Percentiles rank a stretch among this genome's conserved stretches.
Evolutionary conservation across 2,797 vertebrate species (phyloP).

Genomic region (Pogoniulus pusillus): DNA sequence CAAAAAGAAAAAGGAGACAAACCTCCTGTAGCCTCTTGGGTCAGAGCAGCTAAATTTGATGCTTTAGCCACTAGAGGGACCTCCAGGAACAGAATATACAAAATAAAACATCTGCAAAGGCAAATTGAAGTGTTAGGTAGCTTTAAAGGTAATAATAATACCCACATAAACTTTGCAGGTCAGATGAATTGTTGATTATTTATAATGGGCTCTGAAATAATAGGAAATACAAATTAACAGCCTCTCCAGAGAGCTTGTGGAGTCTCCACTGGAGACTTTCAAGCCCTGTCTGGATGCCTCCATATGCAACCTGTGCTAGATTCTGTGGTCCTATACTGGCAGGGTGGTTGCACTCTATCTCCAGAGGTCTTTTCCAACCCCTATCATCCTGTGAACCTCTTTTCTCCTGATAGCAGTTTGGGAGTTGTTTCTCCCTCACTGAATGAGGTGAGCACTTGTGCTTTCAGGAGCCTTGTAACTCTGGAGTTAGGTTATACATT

Average conservation of each 20-base stretch:
- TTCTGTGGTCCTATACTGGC: too few species aligned
- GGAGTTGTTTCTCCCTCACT: not conserved
- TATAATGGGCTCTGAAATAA: not conserved
- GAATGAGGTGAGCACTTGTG: too few species aligned
- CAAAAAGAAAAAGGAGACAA: not conserved
- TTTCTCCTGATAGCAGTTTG: not conserved
- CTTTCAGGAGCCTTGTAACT: not conserved
- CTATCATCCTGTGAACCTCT: not conserved
- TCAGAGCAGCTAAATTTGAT: not conserved
- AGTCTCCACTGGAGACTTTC: too few species aligned
- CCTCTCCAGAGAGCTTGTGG: too few species aligned
- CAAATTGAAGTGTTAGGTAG: not conserved
- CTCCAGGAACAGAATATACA: conserved; percentile 35
- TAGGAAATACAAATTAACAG: not conserved
- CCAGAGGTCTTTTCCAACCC: too few species aligned
- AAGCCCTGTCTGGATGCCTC: too few species aligned
- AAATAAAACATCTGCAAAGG: not conserved
- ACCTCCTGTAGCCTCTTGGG: not conserved
- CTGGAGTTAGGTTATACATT: not conserved
- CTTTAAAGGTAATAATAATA: not conserved
- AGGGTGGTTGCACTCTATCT: too few species aligned
- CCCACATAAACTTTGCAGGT: not conserved
- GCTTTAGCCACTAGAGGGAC: conserved; percentile 64
- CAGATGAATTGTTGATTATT: not conserved
- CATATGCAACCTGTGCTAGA: too few species aligned